A percentile compares a stretch with the other conserved stretches of the same genome.
Evolutionary conservation across 2,888 invertebrate species (phyloP).

Genomic region (Eilema sororculum): DNA sequence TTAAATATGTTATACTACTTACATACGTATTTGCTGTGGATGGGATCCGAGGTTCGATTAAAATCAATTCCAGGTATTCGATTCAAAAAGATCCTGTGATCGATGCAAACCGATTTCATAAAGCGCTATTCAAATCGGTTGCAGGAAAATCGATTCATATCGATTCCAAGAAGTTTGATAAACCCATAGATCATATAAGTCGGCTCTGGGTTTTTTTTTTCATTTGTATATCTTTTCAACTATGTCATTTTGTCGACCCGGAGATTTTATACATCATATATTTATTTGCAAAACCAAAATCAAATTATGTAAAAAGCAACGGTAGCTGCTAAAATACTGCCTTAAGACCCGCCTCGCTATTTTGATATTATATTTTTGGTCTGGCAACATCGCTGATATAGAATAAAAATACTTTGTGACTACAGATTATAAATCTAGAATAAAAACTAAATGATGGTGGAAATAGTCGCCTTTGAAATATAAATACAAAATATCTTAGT

Average conservation of each 20-base stretch:
- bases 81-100: too few species aligned
- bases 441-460: constrained; percentile 40
- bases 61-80: too few species aligned
- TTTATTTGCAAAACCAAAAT: constrained; percentile 35
- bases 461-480: constrained; percentile 9
- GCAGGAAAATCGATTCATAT: neutral
- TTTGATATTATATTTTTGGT: constrained; percentile 44
- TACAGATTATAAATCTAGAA: constrained; percentile 48
- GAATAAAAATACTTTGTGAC: constrained; percentile 57
- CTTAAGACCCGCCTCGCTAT: constrained; percentile 49
- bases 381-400: constrained; percentile 50
- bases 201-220: neutral
- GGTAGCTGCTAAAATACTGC: constrained; percentile 34
- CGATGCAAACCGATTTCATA: too few species aligned
- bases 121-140: too few species aligned
- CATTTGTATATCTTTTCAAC: too few species aligned
- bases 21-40: too few species aligned
- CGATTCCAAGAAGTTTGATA: neutral
- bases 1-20: too few species aligned
- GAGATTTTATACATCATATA: too few species aligned
- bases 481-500: constrained; percentile 28
- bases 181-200: too few species aligned
- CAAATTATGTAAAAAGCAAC: constrained; percentile 35
- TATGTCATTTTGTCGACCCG: too few species aligned
- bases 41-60: too few species aligned